Conservation (phyloP, 2,888 invertebrate genomes). For the Orthosia gracilis region DNA sequence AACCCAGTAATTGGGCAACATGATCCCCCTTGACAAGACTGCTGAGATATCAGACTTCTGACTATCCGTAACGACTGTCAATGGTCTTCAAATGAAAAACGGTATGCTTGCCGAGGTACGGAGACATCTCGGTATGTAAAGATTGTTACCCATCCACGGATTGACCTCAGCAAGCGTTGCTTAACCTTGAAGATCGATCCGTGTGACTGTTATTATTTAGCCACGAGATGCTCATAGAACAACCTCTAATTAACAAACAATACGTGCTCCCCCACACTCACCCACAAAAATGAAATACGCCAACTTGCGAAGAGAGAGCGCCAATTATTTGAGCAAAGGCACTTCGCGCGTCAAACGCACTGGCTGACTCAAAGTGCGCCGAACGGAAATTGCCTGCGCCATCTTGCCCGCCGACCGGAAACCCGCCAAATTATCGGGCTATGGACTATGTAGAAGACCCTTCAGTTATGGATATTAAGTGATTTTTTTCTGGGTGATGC, state of each 20-base stretch:
- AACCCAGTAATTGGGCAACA: too few relatives aligned
- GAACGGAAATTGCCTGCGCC: slow-evolving; percentile 82
- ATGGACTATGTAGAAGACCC: slow-evolving; percentile 47
- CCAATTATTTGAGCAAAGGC: slow-evolving; percentile 68
- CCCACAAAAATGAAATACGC: slow-evolving; percentile 56
- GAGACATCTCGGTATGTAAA: too few relatives aligned
- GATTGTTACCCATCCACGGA: too few relatives aligned
- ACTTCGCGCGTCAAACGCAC: slow-evolving; percentile 78
- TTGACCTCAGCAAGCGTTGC: too few relatives aligned
- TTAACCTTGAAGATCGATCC: too few relatives aligned
- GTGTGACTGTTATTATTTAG: too few relatives aligned
- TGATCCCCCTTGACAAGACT: too few relatives aligned
- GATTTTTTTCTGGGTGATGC: slow-evolving; percentile 27
- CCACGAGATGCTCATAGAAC: too few relatives aligned
- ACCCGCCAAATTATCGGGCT: slow-evolving; percentile 75
- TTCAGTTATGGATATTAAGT: slow-evolving; percentile 57
- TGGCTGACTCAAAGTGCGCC: slow-evolving; percentile 69
- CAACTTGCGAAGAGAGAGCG: slow-evolving; percentile 43
- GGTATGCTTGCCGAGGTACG: too few relatives aligned
- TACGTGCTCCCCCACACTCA: slow-evolving; percentile 18
- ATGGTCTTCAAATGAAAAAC: too few relatives aligned
- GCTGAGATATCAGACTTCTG: too few relatives aligned
- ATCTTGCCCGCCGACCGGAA: slow-evolving; percentile 80
- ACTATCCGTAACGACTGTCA: too few relatives aligned
- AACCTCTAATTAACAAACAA: slow-evolving; percentile 36